Base-by-base conservation (phyloP, 2,797 vertebrate genomes). In the Halcyon badia region DNA sequence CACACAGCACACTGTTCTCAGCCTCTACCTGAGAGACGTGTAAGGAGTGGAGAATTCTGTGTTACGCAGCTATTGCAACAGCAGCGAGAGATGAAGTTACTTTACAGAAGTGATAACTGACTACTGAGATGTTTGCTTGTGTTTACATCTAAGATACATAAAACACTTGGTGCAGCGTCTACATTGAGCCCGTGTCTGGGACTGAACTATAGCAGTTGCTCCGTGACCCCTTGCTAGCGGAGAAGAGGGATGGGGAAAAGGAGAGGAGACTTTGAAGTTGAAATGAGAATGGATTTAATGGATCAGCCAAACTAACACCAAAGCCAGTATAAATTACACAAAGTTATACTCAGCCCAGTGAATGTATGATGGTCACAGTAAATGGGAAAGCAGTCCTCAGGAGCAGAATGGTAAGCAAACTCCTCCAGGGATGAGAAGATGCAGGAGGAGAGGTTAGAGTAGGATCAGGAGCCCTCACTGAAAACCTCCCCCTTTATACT, bases 1-100 rank as follows among this genome's bases (percentile, higher is more conserved):
- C 19, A 44, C 18, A 6, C 5, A 16, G 42, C 5, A 21, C 35
- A 46, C 19, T 14, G 12, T 77, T 48, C n/a, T 89, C 24, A 39
- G 35, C 26, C 35, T 73, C 25, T 61, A 10, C 28, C 22, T 2
- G 7, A 62, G 35, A 65, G 54, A 58, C 18, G 6, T 0, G 0
- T 24, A 33, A 56, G 25, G 37, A 70, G 25, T 3, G 10, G 26
- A 3, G 42, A 33, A 33, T 51, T 58, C 19, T 62, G 30, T 65
- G 11, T 80, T 66, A 35, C 0, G 7, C 30, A 21, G 60, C 28
- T 84, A 5, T 30, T 46, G 52, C 10, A 89, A 22, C 19, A 37
- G 15, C 5, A 54, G 25, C 28, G 35, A 41, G 44, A 61, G 30
- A 24, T 57, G 9, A 64, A 81, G 25, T 70, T 90, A 31, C 26